Evolutionary conservation across 2,888 invertebrate genomes (phyloP), one percentile per base, ranked within the genome.

Genomic region (Melolontha melolontha): DNA sequence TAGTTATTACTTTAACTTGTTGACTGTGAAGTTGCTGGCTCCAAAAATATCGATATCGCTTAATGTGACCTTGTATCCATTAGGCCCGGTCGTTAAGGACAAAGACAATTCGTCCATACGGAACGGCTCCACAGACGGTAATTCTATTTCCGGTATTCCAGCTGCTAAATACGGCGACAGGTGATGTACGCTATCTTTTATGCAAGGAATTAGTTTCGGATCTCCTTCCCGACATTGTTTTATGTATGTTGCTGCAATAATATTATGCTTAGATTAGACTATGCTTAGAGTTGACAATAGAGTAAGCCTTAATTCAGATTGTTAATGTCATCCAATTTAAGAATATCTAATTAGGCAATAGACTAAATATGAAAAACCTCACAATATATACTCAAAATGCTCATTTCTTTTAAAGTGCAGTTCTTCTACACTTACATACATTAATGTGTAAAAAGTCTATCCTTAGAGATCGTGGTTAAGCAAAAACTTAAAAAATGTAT

Each of bases 41-140:
- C 90, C 91, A 72, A 82, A 86, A 2, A 89, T 87, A 70, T 87
- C 85, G 72, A 91, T 85, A 72, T 90, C 86, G 69, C 84, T 86
- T 57, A 88, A 80, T 0, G 86, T 86, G 44, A 90, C 85, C 78
- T 84, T 87, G 68, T 91, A 90, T 65, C 85, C 88, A 77, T 84
- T 87, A 64, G 84, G 85, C 51, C 85, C 89, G 70, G 83, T 88
- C 69, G 82, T 89, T 72, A 82, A 83, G 76, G 83, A 87, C 75
- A 91, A 80, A 11, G 89, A 85, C 27, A 91, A 77, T 72, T 88
- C 86, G 70, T 89, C 88, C 84, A 90, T 85, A 66, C 85, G 81
- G 75, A 91, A 87, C 2, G 91, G 91, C 78, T 91, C 91, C 62
- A 91, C 85, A 1, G 89, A 85, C 1, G 91, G 91, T 73, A 91